Percentiles rank a stretch among this genome's conserved stretches.
phyloP scores from a whole-genome alignment of 2,888 invertebrate genomes.

The Pteria penguin region DNA sequence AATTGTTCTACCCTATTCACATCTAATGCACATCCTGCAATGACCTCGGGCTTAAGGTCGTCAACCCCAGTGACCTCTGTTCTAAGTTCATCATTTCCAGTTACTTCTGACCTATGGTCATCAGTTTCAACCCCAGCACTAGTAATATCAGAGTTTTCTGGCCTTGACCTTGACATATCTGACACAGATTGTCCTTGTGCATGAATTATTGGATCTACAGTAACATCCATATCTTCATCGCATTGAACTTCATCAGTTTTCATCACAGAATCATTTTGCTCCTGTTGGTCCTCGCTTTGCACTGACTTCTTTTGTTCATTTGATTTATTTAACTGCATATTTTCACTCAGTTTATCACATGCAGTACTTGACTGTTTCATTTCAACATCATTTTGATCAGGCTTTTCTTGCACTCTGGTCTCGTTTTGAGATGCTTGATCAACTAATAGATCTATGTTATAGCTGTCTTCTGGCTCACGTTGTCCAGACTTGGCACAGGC shows the following conservation, averaged over 20 bases:
- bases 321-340: not conserved
- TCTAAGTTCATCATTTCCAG: not conserved
- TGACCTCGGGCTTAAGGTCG: not conserved
- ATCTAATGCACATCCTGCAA: not conserved
- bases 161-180: not conserved
- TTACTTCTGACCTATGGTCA: too few species aligned
- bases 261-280: not conserved
- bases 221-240: not conserved
- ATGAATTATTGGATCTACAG: not conserved
- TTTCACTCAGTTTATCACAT: not conserved
- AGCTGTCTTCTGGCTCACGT: conserved; percentile 81
- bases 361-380: not conserved
- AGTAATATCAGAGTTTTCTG: not conserved
- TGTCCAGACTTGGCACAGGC: conserved; percentile 84
- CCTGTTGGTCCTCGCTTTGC: conserved; percentile 6
- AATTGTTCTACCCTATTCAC: not conserved
- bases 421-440: not conserved
- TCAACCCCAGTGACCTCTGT: not conserved
- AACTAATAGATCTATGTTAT: conserved; percentile 59
- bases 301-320: not conserved
- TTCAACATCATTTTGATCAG: not conserved
- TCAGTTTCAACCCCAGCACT: too few species aligned
- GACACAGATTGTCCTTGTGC: not conserved
- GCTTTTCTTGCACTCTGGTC: not conserved
- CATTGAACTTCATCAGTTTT: not conserved